Evolutionary conservation across 2,888 invertebrate species (phyloP).

Genomic region (Patella depressa): DNA sequence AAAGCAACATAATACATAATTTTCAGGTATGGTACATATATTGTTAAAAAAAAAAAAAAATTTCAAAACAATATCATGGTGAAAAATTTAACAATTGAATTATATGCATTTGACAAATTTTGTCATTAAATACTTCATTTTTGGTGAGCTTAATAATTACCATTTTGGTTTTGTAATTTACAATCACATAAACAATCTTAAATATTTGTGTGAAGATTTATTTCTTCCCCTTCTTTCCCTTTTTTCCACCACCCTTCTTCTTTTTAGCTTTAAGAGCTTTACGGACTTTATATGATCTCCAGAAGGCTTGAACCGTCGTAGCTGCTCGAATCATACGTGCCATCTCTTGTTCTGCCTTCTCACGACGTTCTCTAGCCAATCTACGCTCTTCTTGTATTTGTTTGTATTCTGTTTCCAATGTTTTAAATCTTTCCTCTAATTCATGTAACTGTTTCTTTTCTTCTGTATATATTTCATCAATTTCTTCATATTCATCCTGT

Average conservation of each 20-base stretch:
- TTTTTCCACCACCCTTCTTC: slow-evolving; percentile 65
- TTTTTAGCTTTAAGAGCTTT: slow-evolving; percentile 69
- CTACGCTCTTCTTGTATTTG: slow-evolving; percentile 69
- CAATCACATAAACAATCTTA: no score
- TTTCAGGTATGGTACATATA: no score
- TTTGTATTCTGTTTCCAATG: slow-evolving; percentile 67
- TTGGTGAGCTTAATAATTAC: no score
- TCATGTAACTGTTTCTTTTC: slow-evolving; percentile 71
- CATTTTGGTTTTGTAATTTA: no score
- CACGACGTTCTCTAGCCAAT: slow-evolving; percentile 66
- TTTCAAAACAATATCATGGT: no score
- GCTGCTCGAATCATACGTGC: slow-evolving; percentile 67
- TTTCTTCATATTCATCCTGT: slow-evolving; percentile 71
- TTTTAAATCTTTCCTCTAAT: slow-evolving; percentile 70
- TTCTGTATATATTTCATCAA: slow-evolving; percentile 69
- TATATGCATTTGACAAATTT: no score
- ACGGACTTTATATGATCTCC: slow-evolving; percentile 71
- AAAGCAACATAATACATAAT: no score
- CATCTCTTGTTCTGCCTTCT: slow-evolving; percentile 68
- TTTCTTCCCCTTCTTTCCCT: slow-evolving; percentile 34
- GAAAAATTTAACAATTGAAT: no score
- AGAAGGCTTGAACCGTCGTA: slow-evolving; percentile 71
- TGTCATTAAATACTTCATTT: no score
- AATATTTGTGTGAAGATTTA: no score
- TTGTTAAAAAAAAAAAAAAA: no score